Evolutionary conservation across 64 coral and sea anemone genomes (phyloP), one percentile per base, ranked within the genome.

Genomic region (Porites lutea): DNA sequence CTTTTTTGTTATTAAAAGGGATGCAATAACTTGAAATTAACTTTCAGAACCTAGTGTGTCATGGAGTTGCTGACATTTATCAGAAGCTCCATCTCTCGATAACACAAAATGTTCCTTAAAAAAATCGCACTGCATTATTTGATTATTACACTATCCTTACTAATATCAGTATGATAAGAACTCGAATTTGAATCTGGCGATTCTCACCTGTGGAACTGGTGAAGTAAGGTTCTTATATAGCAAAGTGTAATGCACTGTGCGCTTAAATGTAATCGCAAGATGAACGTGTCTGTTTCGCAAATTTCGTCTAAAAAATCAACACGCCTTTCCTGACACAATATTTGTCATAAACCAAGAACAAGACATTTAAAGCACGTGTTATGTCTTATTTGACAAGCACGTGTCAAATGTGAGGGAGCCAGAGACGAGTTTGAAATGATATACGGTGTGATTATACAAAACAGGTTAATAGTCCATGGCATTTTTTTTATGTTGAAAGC

Each of bases 381-480:
- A 52, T 84, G 61, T 64, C 69, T 84, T 61, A 69, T 84, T 84
- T 84, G 81, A 84, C 81, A 45, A 69, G 81, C 81, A 84, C 81
- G 23, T 84, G 81, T 84, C 48, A 68, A 69, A 51, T 46, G 50
- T 68, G 0, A 19, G 18, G 8, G 12, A 2, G 44, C 6, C 37
- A 82, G 44, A 62, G 45, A 82, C 65, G 51, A 44, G 11, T 84
- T 20, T 68, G 59, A 16, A 68, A 68, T 66, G 47, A 19, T 84
- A 52, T 64, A 64, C 81, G 43, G 46, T n/a, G 18, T 48, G 63
- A 65, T 23, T 68, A 45, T 48, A 45, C 47, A 47, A 67, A 69
- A 48, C 22, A 60, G 45, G 81, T 52, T 48, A 20, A 44, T 48
- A 51, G 11, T 52, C 4, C 45, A 12, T 4, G 27, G 15, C 18